phyloP scores from a whole-genome alignment of 2,888 invertebrate species.

The Trichopria drosophilae region DNA sequence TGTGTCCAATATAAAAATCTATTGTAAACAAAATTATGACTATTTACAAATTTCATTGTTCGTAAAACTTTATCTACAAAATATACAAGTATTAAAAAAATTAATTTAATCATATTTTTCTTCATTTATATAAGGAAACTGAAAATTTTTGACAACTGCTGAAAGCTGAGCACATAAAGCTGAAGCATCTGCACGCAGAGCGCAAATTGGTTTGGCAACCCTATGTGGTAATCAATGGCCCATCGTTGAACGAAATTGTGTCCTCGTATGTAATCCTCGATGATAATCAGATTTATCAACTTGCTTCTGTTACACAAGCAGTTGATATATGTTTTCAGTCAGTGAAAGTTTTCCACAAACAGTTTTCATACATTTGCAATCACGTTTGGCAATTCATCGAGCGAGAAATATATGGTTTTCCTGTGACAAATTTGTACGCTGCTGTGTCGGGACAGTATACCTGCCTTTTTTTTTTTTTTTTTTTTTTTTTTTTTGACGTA shows the following conservation, averaged over 20 bases:
- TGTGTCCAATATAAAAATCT: too few species aligned
- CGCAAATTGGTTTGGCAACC: not conserved
- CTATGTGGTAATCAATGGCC: not conserved
- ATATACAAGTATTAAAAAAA: not conserved
- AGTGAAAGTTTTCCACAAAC: slow-evolving; percentile 22
- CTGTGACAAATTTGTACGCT: slow-evolving; percentile 10
- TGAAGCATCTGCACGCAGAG: not conserved
- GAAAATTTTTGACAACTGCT: not conserved
- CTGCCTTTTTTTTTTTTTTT: too few species aligned
- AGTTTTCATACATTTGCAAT: slow-evolving; percentile 20
- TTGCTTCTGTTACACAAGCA: slow-evolving; percentile 14
- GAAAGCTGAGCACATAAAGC: not conserved
- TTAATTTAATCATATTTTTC: not conserved
- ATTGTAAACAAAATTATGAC: too few species aligned
- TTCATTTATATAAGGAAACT: slow-evolving; percentile 3
- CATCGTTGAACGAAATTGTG: slow-evolving; percentile 1
- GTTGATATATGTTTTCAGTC: slow-evolving; percentile 29
- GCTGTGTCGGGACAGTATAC: slow-evolving; percentile 11
- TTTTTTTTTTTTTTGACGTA: too few species aligned
- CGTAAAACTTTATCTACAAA: not conserved
- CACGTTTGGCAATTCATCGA: slow-evolving; percentile 32
- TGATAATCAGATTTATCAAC: slow-evolving; percentile 24
- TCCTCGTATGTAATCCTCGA: slow-evolving; percentile 19
- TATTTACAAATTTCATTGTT: too few species aligned
- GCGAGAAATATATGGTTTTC: slow-evolving; percentile 11